Evolutionary conservation across 2,113 vertebrate genomes (phyloP).

Genomic region (Puntigrus tetrazona): DNA sequence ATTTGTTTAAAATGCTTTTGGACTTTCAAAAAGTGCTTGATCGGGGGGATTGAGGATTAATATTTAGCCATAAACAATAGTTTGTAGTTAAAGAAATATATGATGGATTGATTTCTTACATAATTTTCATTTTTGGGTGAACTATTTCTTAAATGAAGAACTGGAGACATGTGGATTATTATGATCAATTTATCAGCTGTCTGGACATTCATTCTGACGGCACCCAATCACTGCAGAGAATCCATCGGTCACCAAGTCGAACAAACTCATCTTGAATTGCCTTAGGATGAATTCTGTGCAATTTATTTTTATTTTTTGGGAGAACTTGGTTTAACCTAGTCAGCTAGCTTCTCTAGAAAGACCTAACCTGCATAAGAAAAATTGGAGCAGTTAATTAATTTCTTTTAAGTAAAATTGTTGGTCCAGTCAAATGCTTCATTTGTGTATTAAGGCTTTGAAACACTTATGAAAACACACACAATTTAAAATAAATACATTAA

Average conservation of each 20-base stretch:
- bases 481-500: not conserved
- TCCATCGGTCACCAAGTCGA: too few relatives aligned
- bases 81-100: too few relatives aligned
- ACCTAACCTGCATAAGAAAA: not conserved
- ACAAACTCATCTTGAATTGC: not conserved
- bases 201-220: not conserved
- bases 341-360: not conserved
- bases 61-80: too few relatives aligned
- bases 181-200: not conserved
- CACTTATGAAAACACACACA: not conserved
- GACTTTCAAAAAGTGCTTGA: too few relatives aligned
- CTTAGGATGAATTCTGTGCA: not conserved
- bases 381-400: not conserved
- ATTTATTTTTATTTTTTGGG: not conserved
- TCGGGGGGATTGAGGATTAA: too few relatives aligned
- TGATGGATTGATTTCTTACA: not conserved
- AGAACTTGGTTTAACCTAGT: not conserved
- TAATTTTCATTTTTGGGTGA: too few relatives aligned
- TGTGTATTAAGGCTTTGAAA: not conserved
- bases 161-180: not conserved
- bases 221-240: too few relatives aligned
- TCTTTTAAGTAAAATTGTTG: not conserved
- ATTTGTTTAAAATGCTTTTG: too few relatives aligned
- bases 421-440: not conserved
- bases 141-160: not conserved